Conservation (phyloP, 1,140 invertebrate species). For the Triops cancriformis region DNA sequence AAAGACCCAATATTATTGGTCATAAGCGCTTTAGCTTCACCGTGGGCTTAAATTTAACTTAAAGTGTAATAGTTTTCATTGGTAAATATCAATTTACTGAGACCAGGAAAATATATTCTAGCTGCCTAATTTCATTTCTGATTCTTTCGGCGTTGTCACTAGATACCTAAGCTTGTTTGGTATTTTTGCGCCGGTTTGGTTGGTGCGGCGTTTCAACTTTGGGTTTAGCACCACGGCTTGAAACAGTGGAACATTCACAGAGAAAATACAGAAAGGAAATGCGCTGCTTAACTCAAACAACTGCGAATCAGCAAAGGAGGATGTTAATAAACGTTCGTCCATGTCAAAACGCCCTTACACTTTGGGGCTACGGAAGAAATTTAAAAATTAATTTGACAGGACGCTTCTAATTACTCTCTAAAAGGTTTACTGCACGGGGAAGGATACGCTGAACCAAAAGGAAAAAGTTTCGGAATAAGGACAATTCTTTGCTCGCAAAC, state of each 20-base stretch:
- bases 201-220: neutral
- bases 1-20: no score
- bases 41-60: no score
- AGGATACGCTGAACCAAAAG: no score
- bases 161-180: no score
- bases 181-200: no score
- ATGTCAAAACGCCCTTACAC: neutral
- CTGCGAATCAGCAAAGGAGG: neutral
- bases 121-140: no score
- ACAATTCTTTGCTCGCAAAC: neutral
- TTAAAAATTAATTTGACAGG: neutral
- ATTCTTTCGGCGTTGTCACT: no score
- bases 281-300: neutral
- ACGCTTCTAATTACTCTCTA: neutral
- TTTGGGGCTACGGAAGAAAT: neutral
- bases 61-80: no score
- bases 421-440: neutral
- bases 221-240: neutral
- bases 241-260: neutral
- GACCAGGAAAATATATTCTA: no score
- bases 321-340: neutral
- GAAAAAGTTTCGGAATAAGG: neutral
- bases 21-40: no score
- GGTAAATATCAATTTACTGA: no score
- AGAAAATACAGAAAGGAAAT: neutral